Base-by-base conservation (phyloP, 2,797 vertebrate genomes). In the Coregonus ussuriensis region DNA sequence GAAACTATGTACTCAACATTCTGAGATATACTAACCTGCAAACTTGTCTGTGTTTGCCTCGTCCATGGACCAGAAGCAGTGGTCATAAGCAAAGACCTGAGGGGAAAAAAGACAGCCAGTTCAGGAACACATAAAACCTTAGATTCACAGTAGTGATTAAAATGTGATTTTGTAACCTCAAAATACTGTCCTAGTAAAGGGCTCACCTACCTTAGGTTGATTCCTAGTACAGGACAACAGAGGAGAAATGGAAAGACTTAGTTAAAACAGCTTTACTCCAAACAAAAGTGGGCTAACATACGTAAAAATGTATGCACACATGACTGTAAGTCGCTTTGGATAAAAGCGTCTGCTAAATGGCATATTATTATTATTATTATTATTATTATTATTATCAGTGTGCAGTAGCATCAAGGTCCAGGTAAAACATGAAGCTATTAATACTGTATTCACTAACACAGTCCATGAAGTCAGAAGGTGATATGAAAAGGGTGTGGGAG, bases 31-130 rank as follows among this genome's bases (percentile, higher is more conserved):
- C 89, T 77, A 87, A 99, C 98, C 98, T 95, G 97, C 97, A 72
- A 94, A 99, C 90, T 97, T 97, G 80, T 98, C 97, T 76, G 88
- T 95, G 74, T 97, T 91, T 0, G 96, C 93, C 83, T 99, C 97
- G 81, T 99, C 97, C 93, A 99, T 97, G 0, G 98, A 98, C 98
- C 98, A 99, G 92, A 99, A 99, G 91, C 98, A 99, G 92, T 99
- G 93, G 89, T 99, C 98, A 0, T 97, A 99, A 0, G 97, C 98
- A 87, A 99, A 99, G 11, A 95, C 94, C 98, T 99, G 87, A 74
- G 14, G 72, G 33, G 31, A 35, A 75, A 75, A 80, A 29, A 16
- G 4, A 82, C 81, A 31, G 2, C 37, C 25, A 78, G 4, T 68
- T 66, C 6, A 29, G 0, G 6, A 59, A n/a, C 56, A 59, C 16